These are phyloP conservation scores for Drosophila siamana DNA, from an alignment of 2,888 invertebrate species.

Conservation along the genomic window DNA sequence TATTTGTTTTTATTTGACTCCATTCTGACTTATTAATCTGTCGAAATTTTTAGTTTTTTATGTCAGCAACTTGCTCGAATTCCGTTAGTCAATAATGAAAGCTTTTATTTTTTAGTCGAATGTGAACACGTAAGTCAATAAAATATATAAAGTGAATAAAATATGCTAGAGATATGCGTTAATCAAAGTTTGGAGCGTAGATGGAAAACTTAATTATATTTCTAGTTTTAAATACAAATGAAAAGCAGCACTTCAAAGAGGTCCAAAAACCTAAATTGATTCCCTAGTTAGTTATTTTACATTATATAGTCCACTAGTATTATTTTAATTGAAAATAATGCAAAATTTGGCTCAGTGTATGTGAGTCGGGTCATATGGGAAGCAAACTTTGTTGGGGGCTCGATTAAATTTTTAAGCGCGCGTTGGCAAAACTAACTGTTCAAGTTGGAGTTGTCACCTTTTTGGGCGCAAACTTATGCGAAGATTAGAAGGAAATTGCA, in stretches of 20 bases:
- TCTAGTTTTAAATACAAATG: too few species aligned
- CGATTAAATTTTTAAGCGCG: slow-evolving; percentile 26
- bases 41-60: neutral
- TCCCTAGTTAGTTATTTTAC: too few species aligned
- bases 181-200: too few species aligned
- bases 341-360: slow-evolving; percentile 1
- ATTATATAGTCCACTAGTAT: too few species aligned
- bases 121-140: neutral
- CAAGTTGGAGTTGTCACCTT: slow-evolving; percentile 36
- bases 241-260: too few species aligned
- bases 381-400: slow-evolving; percentile 30
- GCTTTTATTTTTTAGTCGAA: neutral
- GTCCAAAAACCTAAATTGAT: too few species aligned
- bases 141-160: too few species aligned
- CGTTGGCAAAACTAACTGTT: slow-evolving; percentile 22
- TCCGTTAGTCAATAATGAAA: neutral
- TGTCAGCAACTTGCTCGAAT: neutral
- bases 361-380: neutral
- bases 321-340: neutral
- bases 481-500: slow-evolving; percentile 49
- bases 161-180: too few species aligned
- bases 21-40: neutral
- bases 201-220: too few species aligned
- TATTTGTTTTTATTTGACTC: neutral
- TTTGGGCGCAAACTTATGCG: slow-evolving; percentile 31